phyloP scores from a whole-genome alignment of 37 sponge, comb jelly and placozoan species.

The Spongilla lacustris region DNA sequence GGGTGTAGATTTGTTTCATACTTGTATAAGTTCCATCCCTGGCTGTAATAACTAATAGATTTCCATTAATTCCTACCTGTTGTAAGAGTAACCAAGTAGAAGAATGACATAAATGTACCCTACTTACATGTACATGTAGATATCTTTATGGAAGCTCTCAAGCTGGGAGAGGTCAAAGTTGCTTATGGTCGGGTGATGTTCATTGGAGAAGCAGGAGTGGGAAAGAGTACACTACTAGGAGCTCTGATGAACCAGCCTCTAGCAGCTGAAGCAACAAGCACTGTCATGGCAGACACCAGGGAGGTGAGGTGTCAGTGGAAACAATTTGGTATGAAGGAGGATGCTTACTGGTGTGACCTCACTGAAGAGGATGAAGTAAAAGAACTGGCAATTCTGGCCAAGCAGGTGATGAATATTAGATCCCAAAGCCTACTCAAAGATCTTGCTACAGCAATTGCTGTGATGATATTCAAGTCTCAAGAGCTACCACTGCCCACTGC shows the following conservation, averaged over 20 bases:
- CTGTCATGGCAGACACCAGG: slow-evolving; percentile 18
- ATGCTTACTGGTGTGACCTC: not conserved
- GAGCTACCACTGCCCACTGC: no score
- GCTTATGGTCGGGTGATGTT: slow-evolving; percentile 49
- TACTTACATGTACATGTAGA: no score
- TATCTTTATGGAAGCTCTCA: slow-evolving; percentile 26
- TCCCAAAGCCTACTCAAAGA: no score
- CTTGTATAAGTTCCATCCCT: no score
- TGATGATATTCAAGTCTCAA: no score
- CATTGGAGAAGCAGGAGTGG: slow-evolving; percentile 43
- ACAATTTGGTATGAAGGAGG: not conserved
- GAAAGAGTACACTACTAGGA: slow-evolving; percentile 37
- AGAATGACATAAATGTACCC: no score
- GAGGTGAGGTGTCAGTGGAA: slow-evolving; percentile 6
- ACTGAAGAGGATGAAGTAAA: slow-evolving; percentile 36
- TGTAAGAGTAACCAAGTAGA: no score
- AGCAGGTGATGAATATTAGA: not conserved
- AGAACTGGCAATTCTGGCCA: slow-evolving; percentile 19
- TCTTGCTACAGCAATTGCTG: no score
- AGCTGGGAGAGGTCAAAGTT: slow-evolving; percentile 16
- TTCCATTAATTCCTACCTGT: no score
- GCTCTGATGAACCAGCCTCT: slow-evolving; percentile 25
- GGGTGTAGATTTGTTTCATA: no score
- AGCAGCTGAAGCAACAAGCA: slow-evolving; percentile 16
- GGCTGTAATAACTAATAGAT: no score